Evolutionary conservation across 1,140 invertebrate genomes (phyloP).

Genomic region (Xylocopa sonorina): DNA sequence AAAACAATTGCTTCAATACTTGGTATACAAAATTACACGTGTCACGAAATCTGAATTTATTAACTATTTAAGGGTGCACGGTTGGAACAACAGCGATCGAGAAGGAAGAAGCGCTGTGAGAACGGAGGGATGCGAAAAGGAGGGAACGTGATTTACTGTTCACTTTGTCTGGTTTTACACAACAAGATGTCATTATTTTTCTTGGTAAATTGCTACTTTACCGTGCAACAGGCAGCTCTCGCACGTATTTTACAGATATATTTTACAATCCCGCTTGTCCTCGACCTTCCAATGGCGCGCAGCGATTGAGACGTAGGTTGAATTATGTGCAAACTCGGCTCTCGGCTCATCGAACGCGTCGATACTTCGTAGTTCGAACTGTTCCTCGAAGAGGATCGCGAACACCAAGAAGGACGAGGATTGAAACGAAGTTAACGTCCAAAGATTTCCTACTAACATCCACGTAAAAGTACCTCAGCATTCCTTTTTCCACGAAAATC

Average conservation of each 20-base stretch:
- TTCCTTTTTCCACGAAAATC: too few species aligned
- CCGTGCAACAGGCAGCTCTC: neutral
- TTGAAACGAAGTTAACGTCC: neutral
- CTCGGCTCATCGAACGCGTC: slow-evolving; percentile 11
- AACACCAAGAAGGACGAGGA: neutral
- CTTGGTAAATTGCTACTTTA: slow-evolving; percentile 16
- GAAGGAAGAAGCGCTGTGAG: too few species aligned
- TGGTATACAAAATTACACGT: too few species aligned
- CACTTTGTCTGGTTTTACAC: slow-evolving; percentile 7
- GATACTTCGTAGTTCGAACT: neutral
- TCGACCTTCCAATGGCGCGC: neutral
- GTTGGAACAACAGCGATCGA: too few species aligned
- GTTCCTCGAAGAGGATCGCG: neutral
- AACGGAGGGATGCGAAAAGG: neutral
- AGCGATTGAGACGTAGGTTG: slow-evolving; percentile 10
- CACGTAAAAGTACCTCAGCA: too few species aligned
- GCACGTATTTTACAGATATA: slow-evolving; percentile 10
- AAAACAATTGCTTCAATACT: too few species aligned
- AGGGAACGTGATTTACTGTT: slow-evolving; percentile 3
- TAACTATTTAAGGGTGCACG: neutral
- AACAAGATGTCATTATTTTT: slow-evolving; percentile 15
- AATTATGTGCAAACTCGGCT: slow-evolving; percentile 13
- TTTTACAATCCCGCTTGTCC: slow-evolving; percentile 11
- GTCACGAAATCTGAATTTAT: too few species aligned
- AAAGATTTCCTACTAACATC: neutral